Percentiles rank a stretch among this genome's conserved stretches.
Conservation (phyloP, 2,888 invertebrate genomes). For the Lumbricus terrestris region DNA sequence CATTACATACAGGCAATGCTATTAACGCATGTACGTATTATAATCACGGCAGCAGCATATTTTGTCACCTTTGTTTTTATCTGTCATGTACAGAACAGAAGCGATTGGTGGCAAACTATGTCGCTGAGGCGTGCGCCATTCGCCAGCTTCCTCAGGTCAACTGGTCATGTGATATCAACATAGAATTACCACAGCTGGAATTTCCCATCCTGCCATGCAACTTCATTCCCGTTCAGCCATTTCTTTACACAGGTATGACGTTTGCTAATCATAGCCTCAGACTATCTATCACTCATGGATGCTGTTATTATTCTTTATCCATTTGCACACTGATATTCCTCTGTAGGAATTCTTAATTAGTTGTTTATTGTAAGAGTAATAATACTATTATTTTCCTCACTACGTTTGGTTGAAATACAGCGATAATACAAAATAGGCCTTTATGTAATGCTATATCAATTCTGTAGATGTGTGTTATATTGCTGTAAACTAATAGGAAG, state of each 20-base stretch:
- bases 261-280: neutral
- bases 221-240: constrained; percentile 49
- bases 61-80: neutral
- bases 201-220: constrained; percentile 46
- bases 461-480: neutral
- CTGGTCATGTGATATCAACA: constrained; percentile 34
- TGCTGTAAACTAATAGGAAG: too few relatives aligned
- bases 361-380: neutral
- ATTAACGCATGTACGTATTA: too few relatives aligned
- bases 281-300: too few relatives aligned
- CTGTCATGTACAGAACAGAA: constrained; percentile 33
- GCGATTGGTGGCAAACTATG: constrained; percentile 36
- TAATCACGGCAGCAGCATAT: neutral
- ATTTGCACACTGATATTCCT: neutral
- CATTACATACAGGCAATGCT: too few relatives aligned
- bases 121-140: constrained; percentile 38
- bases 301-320: neutral
- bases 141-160: constrained; percentile 26
- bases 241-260: constrained; percentile 38
- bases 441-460: neutral
- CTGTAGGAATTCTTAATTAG: neutral
- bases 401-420: neutral
- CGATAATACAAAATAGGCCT: too few relatives aligned
- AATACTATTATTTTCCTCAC: neutral
- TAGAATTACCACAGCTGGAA: constrained; percentile 30